A percentile compares a stretch with the other conserved stretches of the same genome.
These are phyloP conservation scores for Eubucco bourcierii DNA, from an alignment of 2,113 vertebrate genomes.

Conservation along the genomic window DNA sequence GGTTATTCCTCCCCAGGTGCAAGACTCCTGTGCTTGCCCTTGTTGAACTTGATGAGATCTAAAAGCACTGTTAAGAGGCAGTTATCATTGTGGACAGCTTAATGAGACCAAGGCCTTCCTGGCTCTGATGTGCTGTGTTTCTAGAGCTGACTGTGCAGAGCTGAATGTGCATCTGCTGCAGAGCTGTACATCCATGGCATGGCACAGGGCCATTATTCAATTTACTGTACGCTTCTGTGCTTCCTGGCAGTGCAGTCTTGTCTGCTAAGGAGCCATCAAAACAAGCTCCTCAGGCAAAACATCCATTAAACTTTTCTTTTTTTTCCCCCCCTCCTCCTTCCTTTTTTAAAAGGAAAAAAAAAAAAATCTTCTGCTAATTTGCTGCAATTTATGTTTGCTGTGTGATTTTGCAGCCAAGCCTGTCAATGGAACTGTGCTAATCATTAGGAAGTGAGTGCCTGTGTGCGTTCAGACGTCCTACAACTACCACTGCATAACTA, in stretches of 20 bases:
- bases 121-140: not conserved
- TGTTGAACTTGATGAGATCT: no score
- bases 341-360: not conserved
- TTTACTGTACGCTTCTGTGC: not conserved
- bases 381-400: conserved; percentile 45
- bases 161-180: not conserved
- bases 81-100: not conserved
- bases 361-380: conserved; percentile 35
- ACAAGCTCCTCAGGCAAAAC: conserved; percentile 35
- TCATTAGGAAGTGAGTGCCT: conserved; percentile 8
- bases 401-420: not conserved
- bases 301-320: conserved; percentile 16
- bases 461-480: not conserved
- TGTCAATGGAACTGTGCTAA: conserved; percentile 35
- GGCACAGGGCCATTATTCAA: conserved; percentile 5
- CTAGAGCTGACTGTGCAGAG: not conserved
- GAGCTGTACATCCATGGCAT: not conserved
- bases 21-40: no score
- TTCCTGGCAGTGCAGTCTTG: not conserved
- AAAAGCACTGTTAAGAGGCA: not conserved
- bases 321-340: no score
- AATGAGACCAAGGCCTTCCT: not conserved
- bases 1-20: no score
- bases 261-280: conserved; percentile 9
- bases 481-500: not conserved